phyloP scores from a whole-genome alignment of 2,113 vertebrate species.

The Pipa parva region DNA sequence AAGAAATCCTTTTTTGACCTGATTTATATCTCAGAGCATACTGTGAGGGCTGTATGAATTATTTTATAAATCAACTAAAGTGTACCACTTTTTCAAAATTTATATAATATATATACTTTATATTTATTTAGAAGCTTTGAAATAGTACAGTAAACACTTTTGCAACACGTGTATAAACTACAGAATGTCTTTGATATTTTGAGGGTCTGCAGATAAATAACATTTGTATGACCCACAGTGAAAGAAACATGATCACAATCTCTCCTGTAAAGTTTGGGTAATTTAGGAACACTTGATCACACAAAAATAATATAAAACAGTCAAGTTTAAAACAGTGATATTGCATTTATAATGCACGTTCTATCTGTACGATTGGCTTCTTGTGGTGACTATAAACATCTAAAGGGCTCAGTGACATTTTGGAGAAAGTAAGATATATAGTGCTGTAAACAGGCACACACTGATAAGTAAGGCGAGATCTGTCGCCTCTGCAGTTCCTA shows the following conservation, averaged over 20 bases:
- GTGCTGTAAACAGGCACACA: slow-evolving; percentile 99
- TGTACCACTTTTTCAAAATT: slow-evolving; percentile 83
- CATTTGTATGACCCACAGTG: slow-evolving; percentile 73
- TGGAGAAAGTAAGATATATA: slow-evolving; percentile 82
- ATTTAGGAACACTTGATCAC: slow-evolving; percentile 86
- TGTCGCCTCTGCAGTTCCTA: slow-evolving; percentile 69
- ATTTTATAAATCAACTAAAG: slow-evolving; percentile 76
- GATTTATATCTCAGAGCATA: slow-evolving; percentile 65
- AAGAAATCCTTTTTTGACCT: slow-evolving; percentile 71
- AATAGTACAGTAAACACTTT: slow-evolving; percentile 99
- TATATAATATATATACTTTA: slow-evolving; percentile 90
- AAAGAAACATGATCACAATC: slow-evolving; percentile 77
- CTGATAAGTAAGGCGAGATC: slow-evolving; percentile 76
- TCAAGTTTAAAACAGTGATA: slow-evolving; percentile 95
- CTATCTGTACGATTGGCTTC: slow-evolving; percentile 90
- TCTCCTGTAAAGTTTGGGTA: slow-evolving; percentile 84
- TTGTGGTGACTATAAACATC: slow-evolving; percentile 85
- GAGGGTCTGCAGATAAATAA: slow-evolving; percentile 72
- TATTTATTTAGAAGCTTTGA: slow-evolving; percentile 97
- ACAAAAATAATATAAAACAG: slow-evolving; percentile 96
- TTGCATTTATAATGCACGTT: slow-evolving; percentile 96
- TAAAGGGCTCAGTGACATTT: slow-evolving; percentile 93
- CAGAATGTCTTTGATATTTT: slow-evolving; percentile 84
- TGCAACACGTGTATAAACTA: slow-evolving; percentile 97
- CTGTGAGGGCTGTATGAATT: slow-evolving; percentile 63